These are phyloP conservation scores for Mormyrus iriodes DNA, from an alignment of 2,113 vertebrate species.

Conservation along the genomic window DNA sequence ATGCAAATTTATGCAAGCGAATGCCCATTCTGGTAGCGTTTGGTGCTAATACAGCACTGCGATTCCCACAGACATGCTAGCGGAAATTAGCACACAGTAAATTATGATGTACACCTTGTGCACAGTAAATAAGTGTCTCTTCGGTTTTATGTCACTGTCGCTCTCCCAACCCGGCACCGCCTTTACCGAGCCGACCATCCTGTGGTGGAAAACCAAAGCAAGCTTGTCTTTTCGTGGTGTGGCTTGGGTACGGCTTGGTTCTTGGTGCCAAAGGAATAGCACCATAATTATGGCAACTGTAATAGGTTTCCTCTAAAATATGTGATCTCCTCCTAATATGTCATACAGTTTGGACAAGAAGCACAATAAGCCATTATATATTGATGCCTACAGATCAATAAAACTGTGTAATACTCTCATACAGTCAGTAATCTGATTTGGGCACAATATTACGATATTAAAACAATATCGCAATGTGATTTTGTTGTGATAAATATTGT, in stretches of 20 bases:
- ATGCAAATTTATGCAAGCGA: background rate
- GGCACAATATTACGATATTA: background rate
- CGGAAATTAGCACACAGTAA: background rate
- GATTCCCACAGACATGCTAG: background rate
- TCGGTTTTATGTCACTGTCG: background rate
- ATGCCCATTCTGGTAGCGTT: background rate
- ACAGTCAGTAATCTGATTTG: background rate
- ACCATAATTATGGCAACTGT: background rate
- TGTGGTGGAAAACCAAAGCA: background rate
- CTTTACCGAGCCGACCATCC: background rate
- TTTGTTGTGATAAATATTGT: background rate
- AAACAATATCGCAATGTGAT: background rate
- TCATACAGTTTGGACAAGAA: no score
- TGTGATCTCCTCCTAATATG: background rate
- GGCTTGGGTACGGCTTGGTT: background rate
- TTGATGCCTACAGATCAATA: background rate
- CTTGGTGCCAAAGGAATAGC: background rate
- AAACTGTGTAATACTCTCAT: background rate
- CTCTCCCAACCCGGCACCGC: background rate
- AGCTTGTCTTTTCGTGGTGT: background rate
- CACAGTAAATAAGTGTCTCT: background rate
- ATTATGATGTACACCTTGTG: background rate
- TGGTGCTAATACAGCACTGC: background rate
- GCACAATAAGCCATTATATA: background rate
- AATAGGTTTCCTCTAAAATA: background rate